Evolutionary conservation across 1,140 invertebrate species (phyloP).

Genomic region (Bombus affinis): DNA sequence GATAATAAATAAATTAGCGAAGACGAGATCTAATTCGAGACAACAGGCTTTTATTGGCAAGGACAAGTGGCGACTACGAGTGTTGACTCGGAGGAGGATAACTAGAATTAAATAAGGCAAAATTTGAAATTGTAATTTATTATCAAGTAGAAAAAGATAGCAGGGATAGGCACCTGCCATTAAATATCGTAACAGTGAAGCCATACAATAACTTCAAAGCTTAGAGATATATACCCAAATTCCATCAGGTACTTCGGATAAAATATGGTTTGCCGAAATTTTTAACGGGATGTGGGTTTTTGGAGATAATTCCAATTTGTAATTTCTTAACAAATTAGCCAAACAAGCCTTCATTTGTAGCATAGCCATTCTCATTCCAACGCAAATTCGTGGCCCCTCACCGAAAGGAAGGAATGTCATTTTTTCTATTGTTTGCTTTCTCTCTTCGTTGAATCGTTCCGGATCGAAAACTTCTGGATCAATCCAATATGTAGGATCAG

Average conservation of each 20-base stretch:
- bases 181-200: no score
- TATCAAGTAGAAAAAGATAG: background rate
- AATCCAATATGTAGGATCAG: conserved; percentile 61
- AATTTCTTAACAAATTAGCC: conserved; percentile 53
- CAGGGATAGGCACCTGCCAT: background rate
- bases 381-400: conserved; percentile 84
- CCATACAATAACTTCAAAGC: background rate
- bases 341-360: conserved; percentile 60
- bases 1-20: no score
- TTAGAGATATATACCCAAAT: conserved; percentile 51
- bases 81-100: no score
- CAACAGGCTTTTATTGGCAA: no score
- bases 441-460: conserved; percentile 82
- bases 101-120: no score
- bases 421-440: conserved; percentile 64
- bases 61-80: no score
- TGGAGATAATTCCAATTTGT: conserved; percentile 55
- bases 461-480: conserved; percentile 87
- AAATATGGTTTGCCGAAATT: background rate
- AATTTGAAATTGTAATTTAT: no score
- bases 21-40: no score
- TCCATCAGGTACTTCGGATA: conserved; percentile 34
- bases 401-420: conserved; percentile 84
- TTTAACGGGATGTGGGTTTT: conserved; percentile 57
- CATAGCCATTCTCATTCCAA: conserved; percentile 77